These are phyloP conservation scores for Phalangium opilio DNA, from an alignment of 2,888 invertebrate species.

Conservation along the genomic window DNA sequence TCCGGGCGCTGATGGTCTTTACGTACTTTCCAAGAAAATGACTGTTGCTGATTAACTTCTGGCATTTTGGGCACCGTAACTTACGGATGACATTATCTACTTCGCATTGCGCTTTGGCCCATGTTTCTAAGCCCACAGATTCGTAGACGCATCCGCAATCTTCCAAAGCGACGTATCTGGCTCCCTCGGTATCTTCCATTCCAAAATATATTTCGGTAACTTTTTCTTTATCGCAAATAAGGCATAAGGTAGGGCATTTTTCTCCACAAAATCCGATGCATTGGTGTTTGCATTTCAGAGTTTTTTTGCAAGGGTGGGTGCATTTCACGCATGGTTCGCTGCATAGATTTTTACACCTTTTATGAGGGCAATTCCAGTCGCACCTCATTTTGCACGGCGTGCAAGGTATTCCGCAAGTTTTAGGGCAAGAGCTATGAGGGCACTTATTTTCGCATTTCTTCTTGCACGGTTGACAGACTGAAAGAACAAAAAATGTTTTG, in stretches of 20 bases:
- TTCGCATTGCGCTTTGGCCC: no score
- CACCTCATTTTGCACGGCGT: conserved; percentile 28
- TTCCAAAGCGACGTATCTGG: conserved; percentile 24
- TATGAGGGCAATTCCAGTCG: conserved; percentile 26
- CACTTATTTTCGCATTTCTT: conserved; percentile 5
- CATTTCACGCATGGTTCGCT: conserved; percentile 26
- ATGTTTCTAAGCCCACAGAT: conserved; percentile 1
- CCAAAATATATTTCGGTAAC: conserved; percentile 21
- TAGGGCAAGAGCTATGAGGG: conserved; percentile 21
- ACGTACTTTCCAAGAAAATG: conserved; percentile 42
- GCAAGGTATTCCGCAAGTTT: conserved; percentile 26
- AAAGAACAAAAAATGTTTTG: no score
- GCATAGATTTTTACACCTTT: conserved; percentile 24
- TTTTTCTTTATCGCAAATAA: neutral
- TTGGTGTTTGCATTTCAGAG: neutral
- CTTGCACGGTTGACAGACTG: neutral
- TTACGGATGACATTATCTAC: conserved; percentile 7
- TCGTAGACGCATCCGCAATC: conserved; percentile 31
- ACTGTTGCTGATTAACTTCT: conserved; percentile 38
- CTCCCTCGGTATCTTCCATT: conserved; percentile 8
- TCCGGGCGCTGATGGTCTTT: conserved; percentile 29
- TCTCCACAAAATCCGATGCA: neutral
- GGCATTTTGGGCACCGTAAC: conserved; percentile 15
- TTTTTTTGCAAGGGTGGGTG: conserved; percentile 6
- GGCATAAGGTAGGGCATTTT: neutral